Evolutionary conservation across 2,797 vertebrate genomes (phyloP).

Genomic region (Falco novaeseelandiae): DNA sequence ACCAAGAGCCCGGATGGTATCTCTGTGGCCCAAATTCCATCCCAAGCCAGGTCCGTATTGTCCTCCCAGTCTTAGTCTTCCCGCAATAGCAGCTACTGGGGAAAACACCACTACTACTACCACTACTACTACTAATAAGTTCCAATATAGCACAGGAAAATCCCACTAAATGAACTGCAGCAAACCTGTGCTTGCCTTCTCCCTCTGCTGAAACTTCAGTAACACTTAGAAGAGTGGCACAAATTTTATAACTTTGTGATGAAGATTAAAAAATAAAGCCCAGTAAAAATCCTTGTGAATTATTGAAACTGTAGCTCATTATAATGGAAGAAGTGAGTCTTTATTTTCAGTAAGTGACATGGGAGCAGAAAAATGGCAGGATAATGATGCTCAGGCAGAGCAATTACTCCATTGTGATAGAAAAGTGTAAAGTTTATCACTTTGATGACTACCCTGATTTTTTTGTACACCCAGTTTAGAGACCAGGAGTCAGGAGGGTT

Average conservation of each 20-base stretch:
- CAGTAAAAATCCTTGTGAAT: slow-evolving; percentile 46
- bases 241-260: background rate
- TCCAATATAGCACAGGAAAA: background rate
- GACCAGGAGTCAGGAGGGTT: background rate
- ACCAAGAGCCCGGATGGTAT: background rate
- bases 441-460: background rate
- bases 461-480: background rate
- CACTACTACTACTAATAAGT: too few relatives aligned
- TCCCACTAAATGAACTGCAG: background rate
- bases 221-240: background rate
- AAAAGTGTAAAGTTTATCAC: slow-evolving; percentile 26
- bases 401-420: slow-evolving; percentile 50
- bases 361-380: slow-evolving; percentile 26
- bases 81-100: background rate
- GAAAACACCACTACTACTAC: background rate
- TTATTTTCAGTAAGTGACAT: slow-evolving; percentile 61
- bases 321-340: slow-evolving; percentile 40
- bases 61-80: background rate
- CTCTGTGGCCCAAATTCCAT: background rate
- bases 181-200: background rate
- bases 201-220: background rate
- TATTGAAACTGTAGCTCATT: slow-evolving; percentile 64
- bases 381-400: slow-evolving; percentile 58
- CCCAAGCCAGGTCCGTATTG: background rate
- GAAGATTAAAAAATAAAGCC: slow-evolving; percentile 25